Evolutionary conservation across 2,113 vertebrate genomes (phyloP), one percentile per base, ranked within the genome.

Genomic region (Muscicapa adusta): DNA sequence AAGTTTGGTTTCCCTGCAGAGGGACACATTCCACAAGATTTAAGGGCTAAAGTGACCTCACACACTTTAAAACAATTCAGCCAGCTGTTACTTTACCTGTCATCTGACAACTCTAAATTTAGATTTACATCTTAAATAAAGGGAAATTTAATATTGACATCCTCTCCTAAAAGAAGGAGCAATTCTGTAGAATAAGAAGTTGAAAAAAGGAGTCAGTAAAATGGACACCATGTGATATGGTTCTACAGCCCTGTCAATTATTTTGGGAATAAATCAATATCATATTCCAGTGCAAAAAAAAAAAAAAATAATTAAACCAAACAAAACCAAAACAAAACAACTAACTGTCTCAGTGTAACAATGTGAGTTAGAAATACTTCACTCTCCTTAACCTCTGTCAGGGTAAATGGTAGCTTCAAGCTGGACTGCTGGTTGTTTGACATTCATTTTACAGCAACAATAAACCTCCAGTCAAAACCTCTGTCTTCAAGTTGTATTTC

Each of bases 191-290:
- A 50, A 9, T 4, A 68, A 16, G 6, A 67, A 4, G 6, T 16
- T 26, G 16, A 38, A 10, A 48, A 71, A 53, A 43, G 19, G 16
- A 47, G 14, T n/a, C 40, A 67, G n/a, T 2, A 4, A 84, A 84
- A 54, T 12, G 2, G 22, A n/a, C 12, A 40, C 5, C 11, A 17
- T 8, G 10, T 22, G 5, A 65, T 18, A n/a, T 2, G 38, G 3
- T 42, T 45, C 36, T 50, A 38, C 8, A 43, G 5, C 10, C 25
- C 24, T 18, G 5, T 26, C 81, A 50, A 50, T 36, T 65, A 45
- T 66, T 48, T 34, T 36, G 20, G 12, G 16, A 71, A 74, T 40
- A 58, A 36, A 84, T 58, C 33, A 74, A 34, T 70, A 43, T 12
- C 38, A 13, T 11, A 19, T 31, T 56, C 7, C 9, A 3, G 71